Evolutionary conservation across 1,140 invertebrate species (phyloP), one percentile per base, ranked within the genome.

Genomic region (Drosophila kepulauana): DNA sequence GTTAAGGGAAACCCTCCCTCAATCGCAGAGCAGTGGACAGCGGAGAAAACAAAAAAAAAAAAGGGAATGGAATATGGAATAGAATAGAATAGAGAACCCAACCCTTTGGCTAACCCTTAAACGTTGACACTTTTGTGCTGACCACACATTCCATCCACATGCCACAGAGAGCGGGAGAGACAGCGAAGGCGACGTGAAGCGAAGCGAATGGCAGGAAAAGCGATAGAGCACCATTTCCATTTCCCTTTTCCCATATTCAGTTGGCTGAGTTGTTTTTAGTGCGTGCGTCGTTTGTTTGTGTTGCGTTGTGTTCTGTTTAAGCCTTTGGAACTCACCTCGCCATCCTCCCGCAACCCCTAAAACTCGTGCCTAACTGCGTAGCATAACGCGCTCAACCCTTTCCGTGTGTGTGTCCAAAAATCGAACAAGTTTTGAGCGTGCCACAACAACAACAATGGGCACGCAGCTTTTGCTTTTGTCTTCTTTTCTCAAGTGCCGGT

Each of bases 401-500:
- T 89, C 38, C 35, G n/a, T 68, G 69, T 38, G 33, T 72, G 33
- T 76, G 61, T 63, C 63, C 65, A 76, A 74, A 78, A 82, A 80
- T 89, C 88, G 85, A 89, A 88, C 85, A 84, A 88, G 85, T 82
- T 88, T 81, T 76, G 73, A 72, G 81, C 49, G 81, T 51, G 16
- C 35, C 49, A 25, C 66, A 66, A 69, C 30, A 76, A 70, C 45
- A 72, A 78, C 46, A 82, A 74, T 84, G 74, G 73, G 65, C 74
- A 90, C 86, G 85, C 86, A 90, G 85, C 86, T 89, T 89, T 89
- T 80, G 85, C 78, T 71, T 89, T 84, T 88, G 75, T 90, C 86
- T 90, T 76, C 49, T 73, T 81, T 76, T 76, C 85, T 88, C 85
- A 78, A 89, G 79, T 79, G 77, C 52, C 68, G 79, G 79, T 79